These are phyloP conservation scores for Uloborus diversus DNA, from an alignment of 1,140 invertebrate species.

Conservation along the genomic window DNA sequence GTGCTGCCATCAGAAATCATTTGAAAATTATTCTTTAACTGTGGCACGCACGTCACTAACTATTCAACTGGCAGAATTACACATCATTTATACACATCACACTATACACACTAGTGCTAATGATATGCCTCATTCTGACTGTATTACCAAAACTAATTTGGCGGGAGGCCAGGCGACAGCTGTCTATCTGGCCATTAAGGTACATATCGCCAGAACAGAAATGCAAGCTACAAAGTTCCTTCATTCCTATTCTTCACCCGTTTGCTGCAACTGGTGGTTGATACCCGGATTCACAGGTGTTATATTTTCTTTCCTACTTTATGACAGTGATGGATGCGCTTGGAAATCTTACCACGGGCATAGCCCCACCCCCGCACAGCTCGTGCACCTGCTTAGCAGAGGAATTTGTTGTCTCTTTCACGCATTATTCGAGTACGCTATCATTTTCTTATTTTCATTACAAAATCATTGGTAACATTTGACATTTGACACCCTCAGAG, in stretches of 20 bases:
- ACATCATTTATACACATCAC: too few species aligned
- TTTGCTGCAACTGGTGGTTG: too few species aligned
- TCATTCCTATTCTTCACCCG: not conserved
- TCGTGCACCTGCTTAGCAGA: not conserved
- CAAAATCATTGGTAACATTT: too few species aligned
- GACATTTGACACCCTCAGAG: too few species aligned
- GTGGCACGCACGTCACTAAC: too few species aligned
- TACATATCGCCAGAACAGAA: not conserved
- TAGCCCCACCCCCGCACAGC: not conserved
- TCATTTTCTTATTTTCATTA: not conserved
- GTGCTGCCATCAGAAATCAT: too few species aligned
- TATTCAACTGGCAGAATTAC: too few species aligned
- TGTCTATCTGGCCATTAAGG: not conserved
- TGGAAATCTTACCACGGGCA: not conserved
- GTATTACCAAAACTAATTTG: not conserved
- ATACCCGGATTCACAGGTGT: not conserved
- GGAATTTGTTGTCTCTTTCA: not conserved
- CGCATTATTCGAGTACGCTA: not conserved
- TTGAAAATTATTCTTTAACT: too few species aligned
- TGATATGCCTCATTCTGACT: not conserved
- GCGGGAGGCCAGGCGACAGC: too few species aligned
- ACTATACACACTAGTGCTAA: not conserved
- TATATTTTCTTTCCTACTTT: not conserved
- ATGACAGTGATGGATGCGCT: conserved; percentile 14
- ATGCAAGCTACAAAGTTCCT: not conserved